phyloP scores from a whole-genome alignment of 2,888 invertebrate species.

The Andrena bicolor region DNA sequence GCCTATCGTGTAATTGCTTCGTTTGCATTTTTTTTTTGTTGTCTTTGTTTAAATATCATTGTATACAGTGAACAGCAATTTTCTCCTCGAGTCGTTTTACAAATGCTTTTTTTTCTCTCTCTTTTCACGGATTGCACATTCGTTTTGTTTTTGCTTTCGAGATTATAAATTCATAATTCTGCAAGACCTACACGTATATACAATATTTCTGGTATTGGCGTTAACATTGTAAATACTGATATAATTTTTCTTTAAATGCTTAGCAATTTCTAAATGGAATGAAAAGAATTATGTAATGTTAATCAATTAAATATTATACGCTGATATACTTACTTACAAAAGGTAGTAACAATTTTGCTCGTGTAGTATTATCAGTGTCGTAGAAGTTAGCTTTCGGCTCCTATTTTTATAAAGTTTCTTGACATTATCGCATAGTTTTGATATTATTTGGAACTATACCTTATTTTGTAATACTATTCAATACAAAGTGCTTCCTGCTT shows the following conservation, averaged over 20 bases:
- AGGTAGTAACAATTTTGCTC: conserved; percentile 34
- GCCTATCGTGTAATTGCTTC: conserved; percentile 17
- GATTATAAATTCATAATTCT: conserved; percentile 1
- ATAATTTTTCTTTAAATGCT: conserved; percentile 4
- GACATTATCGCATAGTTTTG: conserved; percentile 13
- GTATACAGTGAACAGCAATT: conserved; percentile 24
- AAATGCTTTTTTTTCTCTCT: conserved; percentile 2
- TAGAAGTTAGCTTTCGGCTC: conserved; percentile 10
- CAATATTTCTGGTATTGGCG: neutral
- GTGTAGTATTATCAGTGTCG: conserved; percentile 1
- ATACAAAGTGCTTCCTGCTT: conserved; percentile 29
- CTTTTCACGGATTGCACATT: conserved; percentile 9
- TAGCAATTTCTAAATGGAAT: conserved; percentile 25
- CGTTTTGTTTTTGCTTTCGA: neutral
- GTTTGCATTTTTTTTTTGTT: neutral
- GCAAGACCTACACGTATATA: neutral
- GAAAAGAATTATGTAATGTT: conserved; percentile 19
- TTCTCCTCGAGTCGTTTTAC: conserved; percentile 1
- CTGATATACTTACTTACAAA: conserved; percentile 46
- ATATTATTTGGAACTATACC: conserved; percentile 21
- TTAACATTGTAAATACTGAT: conserved; percentile 16
- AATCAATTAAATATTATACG: conserved; percentile 9
- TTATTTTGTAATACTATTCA: conserved; percentile 32
- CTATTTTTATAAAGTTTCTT: conserved; percentile 8
- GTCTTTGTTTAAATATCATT: neutral